Conservation (phyloP, 1,140 invertebrate species). For the Druon quercuslanigerum region DNA sequence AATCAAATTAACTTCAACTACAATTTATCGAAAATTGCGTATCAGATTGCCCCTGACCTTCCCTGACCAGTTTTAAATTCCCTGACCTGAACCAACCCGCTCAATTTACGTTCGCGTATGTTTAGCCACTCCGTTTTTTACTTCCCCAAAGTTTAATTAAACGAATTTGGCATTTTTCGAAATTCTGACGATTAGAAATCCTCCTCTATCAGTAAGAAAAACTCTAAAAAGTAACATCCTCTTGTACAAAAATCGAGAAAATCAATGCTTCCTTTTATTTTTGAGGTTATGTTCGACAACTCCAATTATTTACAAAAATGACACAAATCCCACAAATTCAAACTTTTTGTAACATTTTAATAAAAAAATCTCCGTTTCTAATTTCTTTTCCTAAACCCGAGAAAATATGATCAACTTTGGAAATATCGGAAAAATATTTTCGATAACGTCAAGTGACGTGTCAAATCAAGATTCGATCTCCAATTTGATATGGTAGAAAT, state of each 20-base stretch:
- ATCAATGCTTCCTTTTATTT: neutral
- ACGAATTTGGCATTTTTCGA: no score
- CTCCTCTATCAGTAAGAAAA: neutral
- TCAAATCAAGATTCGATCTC: slow-evolving; percentile 34
- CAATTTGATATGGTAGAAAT: neutral
- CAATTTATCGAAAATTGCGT: no score
- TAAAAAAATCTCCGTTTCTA: neutral
- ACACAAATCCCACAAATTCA: neutral
- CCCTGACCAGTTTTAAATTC: no score
- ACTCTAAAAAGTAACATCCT: neutral
- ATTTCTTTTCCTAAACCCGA: neutral
- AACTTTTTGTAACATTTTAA: neutral
- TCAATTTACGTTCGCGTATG: no score
- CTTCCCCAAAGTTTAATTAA: no score
- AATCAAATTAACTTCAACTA: no score
- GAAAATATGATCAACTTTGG: slow-evolving; percentile 1
- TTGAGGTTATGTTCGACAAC: neutral
- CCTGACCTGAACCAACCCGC: no score
- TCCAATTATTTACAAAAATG: neutral
- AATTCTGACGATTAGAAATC: neutral
- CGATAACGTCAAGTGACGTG: slow-evolving; percentile 33
- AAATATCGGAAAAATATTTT: slow-evolving; percentile 13
- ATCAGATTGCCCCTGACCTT: no score
- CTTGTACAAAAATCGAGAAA: neutral
- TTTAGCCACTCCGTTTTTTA: no score